Evolutionary conservation across 2,797 vertebrate species (phyloP).

Genomic region (Acanthopagrus latus): DNA sequence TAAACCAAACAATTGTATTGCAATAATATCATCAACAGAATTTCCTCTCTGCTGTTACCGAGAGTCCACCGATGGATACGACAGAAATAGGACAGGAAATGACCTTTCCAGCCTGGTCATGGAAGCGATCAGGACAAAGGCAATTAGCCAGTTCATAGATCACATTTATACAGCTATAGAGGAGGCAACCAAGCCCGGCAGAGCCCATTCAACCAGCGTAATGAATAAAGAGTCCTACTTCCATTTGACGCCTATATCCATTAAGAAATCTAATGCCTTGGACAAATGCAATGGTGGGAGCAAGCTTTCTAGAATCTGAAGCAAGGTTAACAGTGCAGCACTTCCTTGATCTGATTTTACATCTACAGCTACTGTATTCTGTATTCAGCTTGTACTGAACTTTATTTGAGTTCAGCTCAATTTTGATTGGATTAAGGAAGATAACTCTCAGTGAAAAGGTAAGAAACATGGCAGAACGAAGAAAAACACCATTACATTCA

Average conservation of each 20-base stretch:
- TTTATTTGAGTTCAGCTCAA: not conserved
- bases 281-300: constrained; percentile 23
- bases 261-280: constrained; percentile 59
- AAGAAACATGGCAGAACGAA: not conserved
- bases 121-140: constrained; percentile 70
- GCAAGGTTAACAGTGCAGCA: constrained; percentile 14
- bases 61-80: constrained; percentile 48
- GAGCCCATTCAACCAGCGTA: constrained; percentile 56
- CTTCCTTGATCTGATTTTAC: constrained; percentile 36
- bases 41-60: constrained; percentile 39
- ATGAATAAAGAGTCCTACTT: constrained; percentile 68
- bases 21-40: constrained; percentile 45
- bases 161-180: constrained; percentile 73
- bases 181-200: constrained; percentile 71
- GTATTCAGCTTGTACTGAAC: not conserved
- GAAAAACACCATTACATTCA: not conserved
- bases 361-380: constrained; percentile 4
- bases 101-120: constrained; percentile 74
- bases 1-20: constrained; percentile 60
- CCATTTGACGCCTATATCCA: constrained; percentile 56
- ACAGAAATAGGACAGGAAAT: constrained; percentile 68
- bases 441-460: not conserved
- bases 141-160: constrained; percentile 82
- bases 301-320: constrained; percentile 15
- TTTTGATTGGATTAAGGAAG: constrained; percentile 23